These are phyloP conservation scores for Taphrorychus bicolor DNA, from an alignment of 2,888 invertebrate genomes.

Conservation along the genomic window DNA sequence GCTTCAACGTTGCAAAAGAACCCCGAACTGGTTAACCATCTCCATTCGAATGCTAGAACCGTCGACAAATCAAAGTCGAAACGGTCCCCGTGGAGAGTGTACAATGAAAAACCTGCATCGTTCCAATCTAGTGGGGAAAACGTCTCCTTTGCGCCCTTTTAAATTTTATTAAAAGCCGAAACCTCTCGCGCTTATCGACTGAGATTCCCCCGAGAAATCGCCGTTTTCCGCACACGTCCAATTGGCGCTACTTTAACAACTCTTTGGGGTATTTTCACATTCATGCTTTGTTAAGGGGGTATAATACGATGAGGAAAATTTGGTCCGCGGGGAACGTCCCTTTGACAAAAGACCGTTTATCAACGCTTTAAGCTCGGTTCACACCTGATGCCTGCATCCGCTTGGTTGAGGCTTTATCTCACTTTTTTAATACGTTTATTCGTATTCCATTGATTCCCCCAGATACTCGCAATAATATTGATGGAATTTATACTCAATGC, in stretches of 20 bases:
- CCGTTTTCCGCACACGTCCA: conserved; percentile 8
- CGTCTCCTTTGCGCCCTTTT: conserved; percentile 10
- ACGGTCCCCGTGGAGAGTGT: neutral
- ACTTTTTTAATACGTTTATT: neutral
- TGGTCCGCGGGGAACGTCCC: neutral
- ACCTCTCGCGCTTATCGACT: conserved; percentile 11
- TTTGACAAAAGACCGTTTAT: neutral
- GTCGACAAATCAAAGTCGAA: conserved; percentile 4
- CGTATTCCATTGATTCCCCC: too few species aligned
- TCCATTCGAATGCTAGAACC: neutral
- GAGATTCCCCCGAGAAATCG: conserved; percentile 3
- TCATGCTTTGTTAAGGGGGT: conserved; percentile 2
- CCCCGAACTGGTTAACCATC: too few species aligned
- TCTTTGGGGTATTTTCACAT: conserved; percentile 11
- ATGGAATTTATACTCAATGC: neutral
- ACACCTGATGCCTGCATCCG: neutral
- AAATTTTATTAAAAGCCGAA: conserved; percentile 15
- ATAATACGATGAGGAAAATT: neutral
- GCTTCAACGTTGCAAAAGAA: neutral
- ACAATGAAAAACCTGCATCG: neutral
- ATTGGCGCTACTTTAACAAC: conserved; percentile 13
- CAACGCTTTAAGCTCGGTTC: neutral
- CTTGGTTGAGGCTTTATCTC: neutral
- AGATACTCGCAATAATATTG: neutral
- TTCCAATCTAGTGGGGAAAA: neutral